Evolutionary conservation across 2,113 vertebrate genomes (phyloP).

Genomic region (Brachionichthys hirsutus): DNA sequence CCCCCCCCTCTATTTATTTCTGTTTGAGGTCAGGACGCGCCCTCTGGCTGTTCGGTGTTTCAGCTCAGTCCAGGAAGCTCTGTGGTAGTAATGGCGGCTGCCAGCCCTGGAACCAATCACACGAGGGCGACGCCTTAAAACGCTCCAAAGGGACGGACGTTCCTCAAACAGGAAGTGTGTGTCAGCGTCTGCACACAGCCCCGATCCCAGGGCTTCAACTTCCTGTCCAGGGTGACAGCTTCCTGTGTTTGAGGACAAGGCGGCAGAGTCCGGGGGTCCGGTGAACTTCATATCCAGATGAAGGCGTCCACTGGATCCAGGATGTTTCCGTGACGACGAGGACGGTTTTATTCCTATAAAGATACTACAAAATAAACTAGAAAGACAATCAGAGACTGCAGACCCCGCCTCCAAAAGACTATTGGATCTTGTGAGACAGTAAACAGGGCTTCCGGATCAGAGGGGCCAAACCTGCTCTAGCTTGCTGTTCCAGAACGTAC

Average conservation of each 20-base stretch:
- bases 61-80: constrained; percentile 46
- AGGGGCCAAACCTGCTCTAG: too few species aligned
- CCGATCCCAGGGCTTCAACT: constrained; percentile 62
- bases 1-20: constrained; percentile 30
- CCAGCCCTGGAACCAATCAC: constrained; percentile 37
- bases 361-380: too few species aligned
- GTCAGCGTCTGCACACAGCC: constrained; percentile 60
- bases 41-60: constrained; percentile 12
- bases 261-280: not conserved
- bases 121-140: constrained; percentile 53
- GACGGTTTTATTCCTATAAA: too few species aligned
- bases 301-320: too few species aligned
- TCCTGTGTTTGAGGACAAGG: constrained; percentile 59
- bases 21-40: constrained; percentile 2
- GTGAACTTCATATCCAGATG: too few species aligned
- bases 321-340: too few species aligned
- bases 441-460: too few species aligned
- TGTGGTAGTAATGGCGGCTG: constrained; percentile 52
- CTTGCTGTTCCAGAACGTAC: too few species aligned
- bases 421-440: too few species aligned
- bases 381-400: too few species aligned
- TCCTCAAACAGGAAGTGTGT: constrained; percentile 76
- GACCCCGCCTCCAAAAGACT: too few species aligned
- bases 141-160: constrained; percentile 66
- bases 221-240: constrained; percentile 67